Base-by-base conservation (phyloP, 2,113 vertebrate genomes). In the Capreolus pygargus region DNA sequence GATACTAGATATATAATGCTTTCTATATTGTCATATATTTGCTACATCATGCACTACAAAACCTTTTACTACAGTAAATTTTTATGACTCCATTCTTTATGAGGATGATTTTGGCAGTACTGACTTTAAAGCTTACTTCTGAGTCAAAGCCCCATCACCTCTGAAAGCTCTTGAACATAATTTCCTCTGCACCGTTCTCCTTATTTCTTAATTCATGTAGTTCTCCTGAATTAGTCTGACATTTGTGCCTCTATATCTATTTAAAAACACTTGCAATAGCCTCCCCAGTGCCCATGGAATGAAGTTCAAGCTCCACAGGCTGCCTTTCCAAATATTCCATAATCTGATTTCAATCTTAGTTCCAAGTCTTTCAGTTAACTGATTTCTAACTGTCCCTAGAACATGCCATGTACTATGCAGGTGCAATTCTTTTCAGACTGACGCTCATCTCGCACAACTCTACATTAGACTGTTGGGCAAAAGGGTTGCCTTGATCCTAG, bases 151-250 rank as follows among this genome's bases (percentile, higher is more conserved):
- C 76, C 57, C 45, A 84, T 15, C 64, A 87, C 57, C 54, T 91
- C 70, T 70, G 88, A 89, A 89, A 79, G n/a, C 58, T 94, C 78
- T 36, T 86, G 43, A 91, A 74, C 13, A 27, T 94, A 82, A 76
- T 74, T 95, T 79, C 89, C 91, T 95, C 57, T 79, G 70, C 15
- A 95, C 27, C 33, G 54, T 79, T 78, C 47, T 96, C 55, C 60
- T 91, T 96, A 64, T 94, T 92, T 98, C 83, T 94, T 86, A 98
- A 96, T 96, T 90, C 58, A 61, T 97, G 6, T 67, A 92, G 94
- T 97, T 97, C 67, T 95, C 79, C 33, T 98, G 84, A 98, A 95
- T 89, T 97, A 97, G 81, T 96, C 95, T 58, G 93, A 67, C 78
- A 89, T 97, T 82, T 91, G 47, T 83, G 33, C 43, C 86, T 6